Percentiles rank a stretch among this genome's conserved stretches.
Conservation (phyloP, 2,797 vertebrate species). For the Ceryle rudis region DNA sequence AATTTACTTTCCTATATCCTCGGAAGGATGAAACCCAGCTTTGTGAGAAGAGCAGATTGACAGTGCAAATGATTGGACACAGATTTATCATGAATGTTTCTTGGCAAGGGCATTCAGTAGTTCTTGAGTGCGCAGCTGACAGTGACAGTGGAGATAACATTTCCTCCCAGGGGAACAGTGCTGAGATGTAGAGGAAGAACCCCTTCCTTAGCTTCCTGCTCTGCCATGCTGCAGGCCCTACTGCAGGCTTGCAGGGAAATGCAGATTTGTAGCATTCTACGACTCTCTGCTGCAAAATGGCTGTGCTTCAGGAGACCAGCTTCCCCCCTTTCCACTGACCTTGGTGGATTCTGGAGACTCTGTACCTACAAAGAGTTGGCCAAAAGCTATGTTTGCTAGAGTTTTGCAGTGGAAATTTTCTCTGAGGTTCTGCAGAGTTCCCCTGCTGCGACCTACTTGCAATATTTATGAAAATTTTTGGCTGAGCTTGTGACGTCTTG, state of each 20-base stretch:
- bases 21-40: not conserved
- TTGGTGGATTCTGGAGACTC: not conserved
- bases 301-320: not conserved
- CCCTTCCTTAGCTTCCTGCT: not conserved
- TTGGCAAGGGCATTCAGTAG: not conserved
- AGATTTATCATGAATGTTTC: not conserved
- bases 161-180: not conserved
- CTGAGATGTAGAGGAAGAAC: not conserved
- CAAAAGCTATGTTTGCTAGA: not conserved
- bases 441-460: not conserved
- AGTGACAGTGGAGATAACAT: not conserved
- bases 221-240: not conserved
- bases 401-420: not conserved
- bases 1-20: not conserved
- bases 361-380: not conserved
- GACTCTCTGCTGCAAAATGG: not conserved
- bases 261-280: not conserved
- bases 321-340: not conserved
- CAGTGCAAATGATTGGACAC: not conserved
- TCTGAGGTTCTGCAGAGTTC: slow-evolving; percentile 4
- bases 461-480: slow-evolving; percentile 38
- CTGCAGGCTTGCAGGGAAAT: not conserved
- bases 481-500: not conserved
- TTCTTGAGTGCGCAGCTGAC: not conserved
- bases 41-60: not conserved